Evolutionary conservation across 2,113 vertebrate species (phyloP).

Genomic region (Caracal caracal): DNA sequence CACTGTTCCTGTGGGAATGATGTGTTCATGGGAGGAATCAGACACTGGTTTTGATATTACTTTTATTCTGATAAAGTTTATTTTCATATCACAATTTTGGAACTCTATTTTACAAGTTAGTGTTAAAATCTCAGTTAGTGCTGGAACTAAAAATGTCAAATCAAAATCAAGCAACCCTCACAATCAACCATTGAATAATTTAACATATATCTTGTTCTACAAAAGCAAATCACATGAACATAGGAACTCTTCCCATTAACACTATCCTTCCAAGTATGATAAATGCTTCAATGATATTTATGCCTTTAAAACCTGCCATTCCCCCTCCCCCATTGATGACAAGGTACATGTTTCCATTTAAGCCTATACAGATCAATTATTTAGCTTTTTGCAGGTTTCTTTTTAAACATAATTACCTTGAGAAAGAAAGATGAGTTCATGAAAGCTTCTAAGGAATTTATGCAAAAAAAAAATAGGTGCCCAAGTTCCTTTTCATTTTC

Average conservation of each 20-base stretch:
- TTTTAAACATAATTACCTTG: constrained; percentile 60
- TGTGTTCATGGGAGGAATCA: background rate
- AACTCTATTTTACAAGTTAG: constrained; percentile 7
- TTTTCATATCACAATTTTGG: constrained; percentile 38
- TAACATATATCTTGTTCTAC: background rate
- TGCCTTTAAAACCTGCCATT: background rate
- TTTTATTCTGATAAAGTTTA: constrained; percentile 17
- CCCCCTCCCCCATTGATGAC: background rate
- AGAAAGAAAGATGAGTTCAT: constrained; percentile 64
- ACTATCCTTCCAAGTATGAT: background rate
- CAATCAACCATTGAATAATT: constrained; percentile 11
- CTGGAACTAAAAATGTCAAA: constrained; percentile 1
- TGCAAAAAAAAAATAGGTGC: background rate
- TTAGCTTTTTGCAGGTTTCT: constrained; percentile 42
- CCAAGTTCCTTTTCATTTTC: constrained; percentile 67
- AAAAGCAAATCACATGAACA: background rate
- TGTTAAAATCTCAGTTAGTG: constrained; percentile 39
- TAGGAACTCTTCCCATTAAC: background rate
- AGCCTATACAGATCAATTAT: constrained; percentile 16
- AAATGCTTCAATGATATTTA: constrained; percentile 21
- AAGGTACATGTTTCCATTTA: constrained; percentile 29
- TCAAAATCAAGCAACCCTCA: background rate
- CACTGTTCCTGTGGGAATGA: background rate
- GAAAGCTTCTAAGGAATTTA: constrained; percentile 65
- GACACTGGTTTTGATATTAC: background rate